Conservation (phyloP, 2,888 invertebrate species). For the Polyommatus iphigenia region DNA sequence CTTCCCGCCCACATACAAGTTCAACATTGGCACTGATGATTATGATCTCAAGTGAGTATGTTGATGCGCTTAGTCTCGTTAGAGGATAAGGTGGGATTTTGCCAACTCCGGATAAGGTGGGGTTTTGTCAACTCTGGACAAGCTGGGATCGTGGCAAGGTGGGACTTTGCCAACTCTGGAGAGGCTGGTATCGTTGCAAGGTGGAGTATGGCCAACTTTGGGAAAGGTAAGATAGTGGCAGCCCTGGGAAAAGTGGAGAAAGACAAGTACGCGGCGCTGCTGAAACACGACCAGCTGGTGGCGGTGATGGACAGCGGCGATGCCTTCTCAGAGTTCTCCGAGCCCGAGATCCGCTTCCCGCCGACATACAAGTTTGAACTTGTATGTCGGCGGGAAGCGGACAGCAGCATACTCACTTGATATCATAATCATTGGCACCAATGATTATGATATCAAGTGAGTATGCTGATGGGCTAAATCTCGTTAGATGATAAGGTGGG, state of each 20-base stretch:
- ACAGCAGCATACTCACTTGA: too few relatives aligned
- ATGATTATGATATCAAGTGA: slow-evolving; percentile 89
- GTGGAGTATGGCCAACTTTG: too few relatives aligned
- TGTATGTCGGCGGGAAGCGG: too few relatives aligned
- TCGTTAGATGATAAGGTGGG: too few relatives aligned
- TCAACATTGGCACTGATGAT: slow-evolving; percentile 85
- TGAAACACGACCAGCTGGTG: slow-evolving; percentile 88
- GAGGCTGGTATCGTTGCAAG: too few relatives aligned
- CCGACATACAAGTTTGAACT: slow-evolving; percentile 94
- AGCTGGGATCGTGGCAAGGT: too few relatives aligned
- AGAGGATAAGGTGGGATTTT: too few relatives aligned
- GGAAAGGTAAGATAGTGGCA: slow-evolving; percentile 83
- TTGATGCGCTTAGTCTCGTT: background rate
- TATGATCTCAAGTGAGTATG: slow-evolving; percentile 89
- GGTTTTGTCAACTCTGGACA: too few relatives aligned
- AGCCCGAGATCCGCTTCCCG: slow-evolving; percentile 87
- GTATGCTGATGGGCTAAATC: slow-evolving; percentile 46
- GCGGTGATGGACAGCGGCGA: slow-evolving; percentile 85
- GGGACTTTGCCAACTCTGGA: too few relatives aligned
- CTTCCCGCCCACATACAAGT: slow-evolving; percentile 95
- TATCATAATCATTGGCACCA: slow-evolving; percentile 85
- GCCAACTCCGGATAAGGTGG: too few relatives aligned
- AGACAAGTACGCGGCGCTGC: slow-evolving; percentile 82
- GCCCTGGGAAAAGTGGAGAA: slow-evolving; percentile 82
- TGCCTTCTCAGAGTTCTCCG: slow-evolving; percentile 91